Conservation (phyloP, 1,140 invertebrate species). For the Limonius californicus region DNA sequence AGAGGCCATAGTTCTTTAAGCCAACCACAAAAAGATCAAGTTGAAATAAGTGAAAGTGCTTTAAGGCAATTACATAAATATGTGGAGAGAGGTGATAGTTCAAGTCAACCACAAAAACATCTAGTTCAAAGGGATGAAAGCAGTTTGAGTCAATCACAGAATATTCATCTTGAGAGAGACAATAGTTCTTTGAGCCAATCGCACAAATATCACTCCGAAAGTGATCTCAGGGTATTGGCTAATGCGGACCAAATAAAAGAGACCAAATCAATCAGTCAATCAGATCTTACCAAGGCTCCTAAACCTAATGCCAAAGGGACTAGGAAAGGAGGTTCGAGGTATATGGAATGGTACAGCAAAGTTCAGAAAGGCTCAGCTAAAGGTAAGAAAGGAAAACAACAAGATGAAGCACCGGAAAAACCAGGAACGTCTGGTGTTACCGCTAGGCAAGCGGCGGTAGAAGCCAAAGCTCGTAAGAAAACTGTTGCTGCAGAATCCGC, state of each 20-base stretch:
- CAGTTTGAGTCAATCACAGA: no score
- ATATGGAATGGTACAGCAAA: conserved; percentile 66
- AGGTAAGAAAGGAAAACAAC: conserved; percentile 26
- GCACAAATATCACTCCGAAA: conserved; percentile 29
- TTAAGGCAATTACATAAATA: no score
- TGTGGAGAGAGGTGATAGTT: no score
- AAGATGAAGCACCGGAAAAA: conserved; percentile 21
- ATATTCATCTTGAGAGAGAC: no score
- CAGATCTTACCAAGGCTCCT: conserved; percentile 31
- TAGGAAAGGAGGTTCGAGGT: conserved; percentile 51
- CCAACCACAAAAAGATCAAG: no score
- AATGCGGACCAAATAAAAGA: background rate
- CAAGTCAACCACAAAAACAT: no score
- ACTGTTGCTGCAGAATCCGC: conserved; percentile 35
- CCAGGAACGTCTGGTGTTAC: conserved; percentile 26
- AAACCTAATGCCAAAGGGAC: conserved; percentile 27
- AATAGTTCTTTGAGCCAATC: background rate
- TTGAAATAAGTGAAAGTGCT: no score
- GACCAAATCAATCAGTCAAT: conserved; percentile 35
- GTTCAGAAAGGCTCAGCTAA: conserved; percentile 34
- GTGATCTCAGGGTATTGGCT: conserved; percentile 28
- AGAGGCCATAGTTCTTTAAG: no score
- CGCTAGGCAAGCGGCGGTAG: conserved; percentile 33
- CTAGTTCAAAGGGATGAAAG: no score
- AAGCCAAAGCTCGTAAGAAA: conserved; percentile 38